Base-by-base conservation (phyloP, 2,113 vertebrate species). In the Kryptolebias marmoratus region DNA sequence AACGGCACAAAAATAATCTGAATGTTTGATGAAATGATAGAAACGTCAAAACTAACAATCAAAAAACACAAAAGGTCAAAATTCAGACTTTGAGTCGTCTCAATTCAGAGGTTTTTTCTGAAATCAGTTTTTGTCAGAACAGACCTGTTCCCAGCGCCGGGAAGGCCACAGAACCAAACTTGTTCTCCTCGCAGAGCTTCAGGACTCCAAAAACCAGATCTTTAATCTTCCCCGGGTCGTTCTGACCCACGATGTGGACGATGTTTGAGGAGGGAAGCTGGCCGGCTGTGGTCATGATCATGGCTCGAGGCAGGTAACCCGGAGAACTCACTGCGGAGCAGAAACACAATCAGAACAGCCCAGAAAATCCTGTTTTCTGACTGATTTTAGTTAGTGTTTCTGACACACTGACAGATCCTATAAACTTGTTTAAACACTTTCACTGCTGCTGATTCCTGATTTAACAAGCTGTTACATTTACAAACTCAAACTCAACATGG, bases 81-180 rank as follows among this genome's bases (percentile, higher is more conserved):
- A 2, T 48, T 11, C 36, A 36, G 36, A 22, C 22, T 22, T 36
- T 16, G 18, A 18, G 16, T 50, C 48, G 5, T 10, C 12, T 45
- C 44, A 22, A 3, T 45, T 45, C 44, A 45, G 44, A 50, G 36
- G 36, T 36, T 36, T 36, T 36, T 15, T 50, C 5, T 18, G 31
- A 15, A 31, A 50, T 2, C 4, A 1, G 16, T 50, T 32, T 45
- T 48, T 54, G 42, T 62, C 1, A 66, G 45, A 5, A 64, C 76
- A 15, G 61, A 97, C 97, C 96, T 96, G 96, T 97, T 85, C 96
- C 96, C 71, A 98, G 93, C 16, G 96, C 96, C 0, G 97, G 96
- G 70, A 98, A 95, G 55, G 95, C 88, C 0, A 98, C 87, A 0
- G 96, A 96, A 0, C 30, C 64, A 58, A 94, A 86, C 53, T 15